These are phyloP conservation scores for Podarcis raffonei DNA, from an alignment of 2,113 vertebrate genomes.

Conservation along the genomic window DNA sequence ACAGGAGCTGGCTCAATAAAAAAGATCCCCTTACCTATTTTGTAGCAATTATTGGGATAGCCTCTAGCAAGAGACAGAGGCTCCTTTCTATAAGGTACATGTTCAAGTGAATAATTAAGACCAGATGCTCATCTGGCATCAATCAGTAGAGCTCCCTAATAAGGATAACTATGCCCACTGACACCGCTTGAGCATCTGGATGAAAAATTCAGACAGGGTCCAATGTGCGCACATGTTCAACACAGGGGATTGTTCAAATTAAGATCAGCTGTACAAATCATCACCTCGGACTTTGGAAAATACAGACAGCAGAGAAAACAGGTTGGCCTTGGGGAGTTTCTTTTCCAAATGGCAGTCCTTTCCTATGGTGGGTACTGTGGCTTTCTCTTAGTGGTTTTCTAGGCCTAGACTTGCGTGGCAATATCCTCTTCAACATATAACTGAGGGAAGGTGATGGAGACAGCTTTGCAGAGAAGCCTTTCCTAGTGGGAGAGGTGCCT, in stretches of 20 bases:
- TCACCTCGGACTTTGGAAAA: background rate
- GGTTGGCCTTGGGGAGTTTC: background rate
- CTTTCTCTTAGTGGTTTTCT: background rate
- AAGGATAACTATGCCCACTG: conserved; percentile 27
- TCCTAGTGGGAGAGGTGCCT: too few relatives aligned
- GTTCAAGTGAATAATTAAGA: conserved; percentile 32
- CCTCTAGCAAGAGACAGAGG: background rate
- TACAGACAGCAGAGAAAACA: background rate
- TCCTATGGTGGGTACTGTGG: background rate
- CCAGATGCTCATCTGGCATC: conserved; percentile 3
- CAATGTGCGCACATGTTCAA: background rate
- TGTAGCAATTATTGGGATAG: conserved; percentile 17
- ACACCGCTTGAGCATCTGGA: background rate
- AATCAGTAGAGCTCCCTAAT: background rate
- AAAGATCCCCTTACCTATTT: conserved; percentile 25
- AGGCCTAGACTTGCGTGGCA: background rate
- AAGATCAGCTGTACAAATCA: background rate
- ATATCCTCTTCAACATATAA: background rate
- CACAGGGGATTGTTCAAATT: background rate
- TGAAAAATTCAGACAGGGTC: background rate
- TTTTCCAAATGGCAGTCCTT: background rate
- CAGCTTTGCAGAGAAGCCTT: background rate
- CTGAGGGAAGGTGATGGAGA: background rate
- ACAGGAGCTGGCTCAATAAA: conserved; percentile 16
- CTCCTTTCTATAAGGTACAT: conserved; percentile 3